Conservation (phyloP, 1,140 invertebrate genomes). For the Tyrophagus putrescentiae region DNA sequence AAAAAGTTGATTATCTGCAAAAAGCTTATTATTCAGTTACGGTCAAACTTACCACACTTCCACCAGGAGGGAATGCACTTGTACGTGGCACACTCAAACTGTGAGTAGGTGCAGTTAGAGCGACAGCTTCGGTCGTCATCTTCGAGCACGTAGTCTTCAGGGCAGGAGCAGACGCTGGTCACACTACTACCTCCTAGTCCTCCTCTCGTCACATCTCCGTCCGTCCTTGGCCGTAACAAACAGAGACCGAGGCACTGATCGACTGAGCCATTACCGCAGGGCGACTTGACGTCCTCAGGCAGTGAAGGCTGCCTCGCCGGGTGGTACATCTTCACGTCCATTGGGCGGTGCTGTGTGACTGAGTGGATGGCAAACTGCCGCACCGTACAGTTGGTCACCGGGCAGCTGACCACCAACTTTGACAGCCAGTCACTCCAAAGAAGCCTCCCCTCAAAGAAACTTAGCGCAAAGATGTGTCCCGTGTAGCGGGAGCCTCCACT, state of each 20-base stretch:
- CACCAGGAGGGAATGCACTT: conserved; percentile 53
- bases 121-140: conserved; percentile 49
- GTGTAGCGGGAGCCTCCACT: conserved; percentile 46
- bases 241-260: conserved; percentile 56
- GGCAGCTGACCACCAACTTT: conserved; percentile 54
- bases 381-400: conserved; percentile 46
- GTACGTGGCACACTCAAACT: conserved; percentile 59
- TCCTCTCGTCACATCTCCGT: conserved; percentile 21
- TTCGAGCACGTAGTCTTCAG: conserved; percentile 56
- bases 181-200: too few relatives aligned
- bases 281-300: conserved; percentile 28
- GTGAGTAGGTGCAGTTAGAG: conserved; percentile 59
- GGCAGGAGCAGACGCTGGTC: conserved; percentile 49
- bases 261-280: conserved; percentile 38
- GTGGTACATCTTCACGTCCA: conserved; percentile 70
- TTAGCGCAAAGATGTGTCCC: conserved; percentile 79
- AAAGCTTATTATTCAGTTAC: conserved; percentile 39
- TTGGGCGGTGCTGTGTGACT: conserved; percentile 52
- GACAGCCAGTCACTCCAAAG: conserved; percentile 95
- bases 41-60: conserved; percentile 57
- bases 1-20: too few relatives aligned
- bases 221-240: conserved; percentile 45
- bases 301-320: conserved; percentile 54
- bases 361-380: conserved; percentile 41
- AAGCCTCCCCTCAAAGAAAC: conserved; percentile 53